Evolutionary conservation across 2,113 vertebrate species (phyloP).

Genomic region (Calypte anna): DNA sequence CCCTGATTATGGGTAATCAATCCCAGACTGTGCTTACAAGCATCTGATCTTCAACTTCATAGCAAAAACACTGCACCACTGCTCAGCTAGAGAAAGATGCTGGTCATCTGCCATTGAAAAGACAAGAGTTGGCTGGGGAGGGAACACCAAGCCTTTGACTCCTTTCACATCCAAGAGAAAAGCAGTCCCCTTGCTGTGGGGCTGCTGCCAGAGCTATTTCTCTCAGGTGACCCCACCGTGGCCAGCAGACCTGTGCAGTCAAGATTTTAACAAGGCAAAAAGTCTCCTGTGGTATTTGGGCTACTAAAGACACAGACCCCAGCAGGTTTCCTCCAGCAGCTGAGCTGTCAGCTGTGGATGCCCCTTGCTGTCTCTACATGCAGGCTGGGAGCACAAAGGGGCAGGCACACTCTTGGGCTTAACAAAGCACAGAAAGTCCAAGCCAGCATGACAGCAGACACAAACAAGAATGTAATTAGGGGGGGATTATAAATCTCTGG

Average conservation of each 20-base stretch:
- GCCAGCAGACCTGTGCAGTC: slow-evolving; percentile 45
- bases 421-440: slow-evolving; percentile 49
- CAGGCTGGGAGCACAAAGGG: slow-evolving; percentile 35
- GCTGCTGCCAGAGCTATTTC: slow-evolving; percentile 49
- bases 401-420: not conserved
- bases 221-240: slow-evolving; percentile 9
- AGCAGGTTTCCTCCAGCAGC: slow-evolving; percentile 1
- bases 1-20: slow-evolving; percentile 33
- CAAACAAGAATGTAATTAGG: slow-evolving; percentile 67
- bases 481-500: slow-evolving; percentile 69
- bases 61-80: not conserved
- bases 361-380: slow-evolving; percentile 10
- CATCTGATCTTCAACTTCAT: not conserved
- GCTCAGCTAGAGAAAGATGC: not conserved
- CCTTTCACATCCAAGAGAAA: not conserved
- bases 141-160: slow-evolving; percentile 28
- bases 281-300: slow-evolving; percentile 11
- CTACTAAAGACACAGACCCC: slow-evolving; percentile 18
- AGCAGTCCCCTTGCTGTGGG: not conserved
- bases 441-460: slow-evolving; percentile 61
- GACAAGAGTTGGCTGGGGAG: not conserved
- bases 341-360: slow-evolving; percentile 28
- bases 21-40: not conserved
- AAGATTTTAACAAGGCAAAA: slow-evolving; percentile 50
- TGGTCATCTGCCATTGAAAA: not conserved